Conservation (phyloP, 2,113 vertebrate species). For the Engystomops pustulosus region DNA sequence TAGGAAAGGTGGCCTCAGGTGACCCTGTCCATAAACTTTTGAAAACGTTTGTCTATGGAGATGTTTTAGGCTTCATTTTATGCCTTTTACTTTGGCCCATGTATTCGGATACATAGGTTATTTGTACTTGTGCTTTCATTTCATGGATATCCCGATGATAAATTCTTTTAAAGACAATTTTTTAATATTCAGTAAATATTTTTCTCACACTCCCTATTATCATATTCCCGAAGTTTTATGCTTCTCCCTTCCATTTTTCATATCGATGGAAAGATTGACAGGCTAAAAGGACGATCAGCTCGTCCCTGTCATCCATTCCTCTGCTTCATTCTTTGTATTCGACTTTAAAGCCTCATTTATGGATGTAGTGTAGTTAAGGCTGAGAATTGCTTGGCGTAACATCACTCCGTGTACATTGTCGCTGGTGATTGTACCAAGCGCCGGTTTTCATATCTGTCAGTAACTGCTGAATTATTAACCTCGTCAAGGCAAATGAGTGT, state of each 20-base stretch:
- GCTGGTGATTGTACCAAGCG: conserved; percentile 12
- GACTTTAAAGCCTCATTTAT: conserved; percentile 22
- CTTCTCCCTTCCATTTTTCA: neutral
- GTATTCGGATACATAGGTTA: neutral
- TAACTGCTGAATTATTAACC: conserved; percentile 46
- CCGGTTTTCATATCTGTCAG: conserved; percentile 32
- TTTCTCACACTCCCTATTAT: neutral
- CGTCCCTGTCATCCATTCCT: conserved; percentile 10
- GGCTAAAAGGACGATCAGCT: conserved; percentile 29
- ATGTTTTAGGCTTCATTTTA: too few relatives aligned
- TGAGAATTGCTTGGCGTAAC: conserved; percentile 24
- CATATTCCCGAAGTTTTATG: neutral
- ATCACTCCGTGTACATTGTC: conserved; percentile 23
- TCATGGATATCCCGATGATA: neutral
- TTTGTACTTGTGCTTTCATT: neutral
- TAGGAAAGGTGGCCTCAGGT: neutral
- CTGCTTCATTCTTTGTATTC: neutral
- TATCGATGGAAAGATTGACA: conserved; percentile 11
- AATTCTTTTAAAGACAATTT: neutral
- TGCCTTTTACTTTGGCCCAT: neutral
- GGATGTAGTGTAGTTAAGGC: neutral
- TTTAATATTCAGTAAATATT: conserved; percentile 1
- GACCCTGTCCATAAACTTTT: too few relatives aligned
- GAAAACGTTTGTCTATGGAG: too few relatives aligned
- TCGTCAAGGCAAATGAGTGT: conserved; percentile 48